These are phyloP conservation scores for Eremophila alpestris DNA, from an alignment of 2,797 vertebrate genomes.

Conservation along the genomic window DNA sequence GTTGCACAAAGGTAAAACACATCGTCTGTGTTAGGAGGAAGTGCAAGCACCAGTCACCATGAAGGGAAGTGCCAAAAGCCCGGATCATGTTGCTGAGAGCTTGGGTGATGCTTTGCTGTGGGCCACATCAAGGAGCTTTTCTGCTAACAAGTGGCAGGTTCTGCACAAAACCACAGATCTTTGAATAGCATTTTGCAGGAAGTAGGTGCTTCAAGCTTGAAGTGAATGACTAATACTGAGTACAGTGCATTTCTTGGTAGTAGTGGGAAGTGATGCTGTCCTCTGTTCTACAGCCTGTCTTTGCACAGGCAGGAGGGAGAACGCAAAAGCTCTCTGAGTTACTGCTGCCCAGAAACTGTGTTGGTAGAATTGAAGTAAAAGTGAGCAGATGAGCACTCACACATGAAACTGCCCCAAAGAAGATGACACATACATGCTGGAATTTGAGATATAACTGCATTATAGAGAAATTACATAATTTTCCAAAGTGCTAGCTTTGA, in stretches of 20 bases:
- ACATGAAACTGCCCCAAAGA: not conserved
- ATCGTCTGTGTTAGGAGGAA: not conserved
- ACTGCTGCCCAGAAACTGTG: not conserved
- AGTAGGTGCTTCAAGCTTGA: not conserved
- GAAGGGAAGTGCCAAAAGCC: not conserved
- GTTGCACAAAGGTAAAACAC: not conserved
- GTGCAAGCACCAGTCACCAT: too few species aligned
- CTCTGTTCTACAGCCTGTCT: not conserved
- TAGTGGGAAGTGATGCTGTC: not conserved
- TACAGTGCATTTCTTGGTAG: not conserved
- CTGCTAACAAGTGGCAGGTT: not conserved
- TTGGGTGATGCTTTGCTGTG: not conserved
- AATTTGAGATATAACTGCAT: not conserved
- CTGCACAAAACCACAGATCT: not conserved
- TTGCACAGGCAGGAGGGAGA: not conserved
- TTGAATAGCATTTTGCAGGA: constrained; percentile 7
- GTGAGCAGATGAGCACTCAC: fast-evolving
- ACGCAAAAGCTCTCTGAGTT: not conserved
- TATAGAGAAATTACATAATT: not conserved
- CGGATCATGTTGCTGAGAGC: fast-evolving
- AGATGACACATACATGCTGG: not conserved
- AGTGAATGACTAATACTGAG: not conserved
- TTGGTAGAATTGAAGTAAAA: not conserved
- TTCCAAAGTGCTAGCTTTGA: not conserved
- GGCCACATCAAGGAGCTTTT: not conserved